phyloP scores from a whole-genome alignment of 2,888 invertebrate genomes.

The Augiades crinisus region DNA sequence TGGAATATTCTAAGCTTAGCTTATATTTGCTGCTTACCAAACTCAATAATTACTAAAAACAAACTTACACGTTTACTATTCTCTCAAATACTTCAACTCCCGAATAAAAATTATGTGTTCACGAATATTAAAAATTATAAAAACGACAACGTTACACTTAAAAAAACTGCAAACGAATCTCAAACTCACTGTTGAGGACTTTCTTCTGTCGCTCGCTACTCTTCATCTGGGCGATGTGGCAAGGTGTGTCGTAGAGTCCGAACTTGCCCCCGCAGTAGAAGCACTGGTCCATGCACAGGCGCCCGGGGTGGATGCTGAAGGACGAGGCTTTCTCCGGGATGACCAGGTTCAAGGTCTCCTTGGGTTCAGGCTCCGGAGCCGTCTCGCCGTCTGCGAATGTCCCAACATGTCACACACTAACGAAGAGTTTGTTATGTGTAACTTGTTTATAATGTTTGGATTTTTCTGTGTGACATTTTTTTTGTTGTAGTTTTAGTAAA shows the following conservation, averaged over 20 bases:
- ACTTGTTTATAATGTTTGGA: too few species aligned
- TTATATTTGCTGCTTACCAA: too few species aligned
- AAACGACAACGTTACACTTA: too few species aligned
- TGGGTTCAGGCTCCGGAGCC: slow-evolving; percentile 64
- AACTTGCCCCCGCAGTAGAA: slow-evolving; percentile 94
- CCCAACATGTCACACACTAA: not conserved
- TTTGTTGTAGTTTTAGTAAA: too few species aligned
- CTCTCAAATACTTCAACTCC: too few species aligned
- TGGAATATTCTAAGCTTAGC: too few species aligned
- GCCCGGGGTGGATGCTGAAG: slow-evolving; percentile 91
- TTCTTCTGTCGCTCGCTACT: slow-evolving; percentile 90
- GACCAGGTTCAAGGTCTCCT: slow-evolving; percentile 84
- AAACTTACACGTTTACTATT: too few species aligned
- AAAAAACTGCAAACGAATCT: not conserved
- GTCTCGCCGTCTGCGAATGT: slow-evolving; percentile 52
- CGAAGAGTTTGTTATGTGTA: too few species aligned
- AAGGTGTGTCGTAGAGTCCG: slow-evolving; percentile 92
- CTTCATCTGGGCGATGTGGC: slow-evolving; percentile 93
- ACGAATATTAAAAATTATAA: too few species aligned
- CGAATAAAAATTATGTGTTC: too few species aligned
- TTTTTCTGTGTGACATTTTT: too few species aligned
- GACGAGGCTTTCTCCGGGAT: slow-evolving; percentile 94
- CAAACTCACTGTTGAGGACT: slow-evolving; percentile 86
- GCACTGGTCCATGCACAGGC: slow-evolving; percentile 92
- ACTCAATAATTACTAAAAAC: too few species aligned